Conservation (phyloP, 2,888 invertebrate genomes). For the Homarus gammarus region DNA sequence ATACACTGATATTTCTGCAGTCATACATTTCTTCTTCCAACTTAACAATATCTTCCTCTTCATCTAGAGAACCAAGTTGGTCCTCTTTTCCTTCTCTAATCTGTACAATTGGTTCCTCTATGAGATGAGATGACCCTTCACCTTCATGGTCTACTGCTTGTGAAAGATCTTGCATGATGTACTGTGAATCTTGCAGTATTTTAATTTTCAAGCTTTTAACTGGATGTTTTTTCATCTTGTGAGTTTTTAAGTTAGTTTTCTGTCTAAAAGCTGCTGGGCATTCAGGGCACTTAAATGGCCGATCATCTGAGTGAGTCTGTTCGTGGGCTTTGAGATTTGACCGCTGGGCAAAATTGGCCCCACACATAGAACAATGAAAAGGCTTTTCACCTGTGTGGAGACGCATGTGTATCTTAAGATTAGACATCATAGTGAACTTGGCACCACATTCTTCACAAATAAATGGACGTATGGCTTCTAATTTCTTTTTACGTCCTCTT, state of each 20-base stretch:
- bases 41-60: slow-evolving; percentile 26
- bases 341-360: slow-evolving; percentile 73
- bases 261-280: slow-evolving; percentile 74
- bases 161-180: slow-evolving; percentile 56
- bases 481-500: slow-evolving; percentile 71
- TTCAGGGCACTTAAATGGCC: slow-evolving; percentile 71
- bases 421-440: slow-evolving; percentile 73
- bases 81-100: slow-evolving; percentile 70
- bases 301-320: slow-evolving; percentile 66
- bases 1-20: neutral
- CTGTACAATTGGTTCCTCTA: slow-evolving; percentile 74
- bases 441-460: slow-evolving; percentile 74
- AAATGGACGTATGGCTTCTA: slow-evolving; percentile 63
- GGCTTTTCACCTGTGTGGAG: slow-evolving; percentile 76
- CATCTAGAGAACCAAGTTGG: slow-evolving; percentile 25
- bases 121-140: slow-evolving; percentile 37
- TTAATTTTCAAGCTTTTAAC: slow-evolving; percentile 69
- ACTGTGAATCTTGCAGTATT: slow-evolving; percentile 59
- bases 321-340: slow-evolving; percentile 75
- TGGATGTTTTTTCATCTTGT: slow-evolving; percentile 74
- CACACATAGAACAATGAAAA: slow-evolving; percentile 65
- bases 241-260: slow-evolving; percentile 74
- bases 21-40: slow-evolving; percentile 33
- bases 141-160: slow-evolving; percentile 32
- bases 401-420: slow-evolving; percentile 72